These are phyloP conservation scores for Bombyx mandarina DNA, from an alignment of 1,140 invertebrate genomes.

Conservation along the genomic window DNA sequence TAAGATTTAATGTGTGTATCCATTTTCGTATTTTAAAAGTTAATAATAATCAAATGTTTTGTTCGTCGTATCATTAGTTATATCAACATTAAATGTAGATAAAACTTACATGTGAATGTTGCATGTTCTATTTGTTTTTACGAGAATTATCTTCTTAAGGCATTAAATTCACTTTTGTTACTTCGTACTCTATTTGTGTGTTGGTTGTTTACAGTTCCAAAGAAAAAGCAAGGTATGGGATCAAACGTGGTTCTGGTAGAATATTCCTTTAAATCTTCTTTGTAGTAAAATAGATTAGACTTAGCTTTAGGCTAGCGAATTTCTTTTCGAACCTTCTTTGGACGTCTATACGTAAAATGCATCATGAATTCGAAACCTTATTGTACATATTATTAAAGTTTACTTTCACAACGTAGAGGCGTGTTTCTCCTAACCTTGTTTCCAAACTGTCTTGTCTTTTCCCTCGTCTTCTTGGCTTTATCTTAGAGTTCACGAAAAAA, in stretches of 20 bases:
- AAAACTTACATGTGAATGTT: constrained; percentile 37
- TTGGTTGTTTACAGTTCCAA: constrained; percentile 72
- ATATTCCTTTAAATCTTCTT: constrained; percentile 68
- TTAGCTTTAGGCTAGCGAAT: constrained; percentile 56
- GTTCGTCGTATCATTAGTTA: too few species aligned
- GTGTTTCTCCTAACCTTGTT: neutral
- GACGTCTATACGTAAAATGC: too few species aligned
- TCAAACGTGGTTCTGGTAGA: constrained; percentile 69
- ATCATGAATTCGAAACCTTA: too few species aligned
- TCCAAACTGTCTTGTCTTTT: too few species aligned
- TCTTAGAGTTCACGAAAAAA: too few species aligned
- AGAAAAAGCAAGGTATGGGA: constrained; percentile 72
- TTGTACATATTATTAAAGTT: too few species aligned
- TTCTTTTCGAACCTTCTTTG: constrained; percentile 19
- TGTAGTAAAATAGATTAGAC: constrained; percentile 59
- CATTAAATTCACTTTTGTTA: constrained; percentile 42
- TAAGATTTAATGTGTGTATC: too few species aligned
- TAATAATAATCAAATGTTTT: too few species aligned
- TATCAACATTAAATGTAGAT: too few species aligned
- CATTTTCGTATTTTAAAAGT: too few species aligned
- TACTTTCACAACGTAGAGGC: constrained; percentile 15
- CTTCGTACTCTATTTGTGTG: constrained; percentile 64
- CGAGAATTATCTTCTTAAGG: constrained; percentile 31
- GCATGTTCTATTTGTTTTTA: constrained; percentile 40
- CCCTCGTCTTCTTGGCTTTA: too few species aligned